Base-by-base conservation (phyloP, 2,888 invertebrate species). In the Aproaerema taeniolella region DNA sequence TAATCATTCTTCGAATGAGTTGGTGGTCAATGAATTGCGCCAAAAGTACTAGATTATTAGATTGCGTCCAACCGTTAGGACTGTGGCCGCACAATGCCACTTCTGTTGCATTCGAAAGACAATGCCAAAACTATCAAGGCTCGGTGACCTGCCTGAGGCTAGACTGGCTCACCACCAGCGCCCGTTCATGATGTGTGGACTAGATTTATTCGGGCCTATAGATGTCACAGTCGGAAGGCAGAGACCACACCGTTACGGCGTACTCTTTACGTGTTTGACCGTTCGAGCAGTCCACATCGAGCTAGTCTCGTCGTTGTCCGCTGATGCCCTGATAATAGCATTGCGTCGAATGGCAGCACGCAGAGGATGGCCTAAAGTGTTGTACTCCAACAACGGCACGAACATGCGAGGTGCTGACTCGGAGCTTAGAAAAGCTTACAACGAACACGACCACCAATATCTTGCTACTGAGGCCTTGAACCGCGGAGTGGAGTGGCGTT, bases 301-400 rank as follows among this genome's bases (percentile, higher is more conserved):
- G n/a, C 2, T 38, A 1, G 41, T 33, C 2, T 11, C 20, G 1
- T 30, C 33, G 2, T 29, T 41, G 2, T 13, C 41, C 7, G 10
- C 39, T 1, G 39, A 39, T 28, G 25, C 39, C 1, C 2, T 32
- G 9, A 40, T 47, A 7, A 49, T 39, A 20, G 38, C 47, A 15
- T n/a, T 38, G 2, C 28, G 51, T 7, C 36, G 54, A 9, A 45
- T 57, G 39, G 31, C 39, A 1, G 50, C 52, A 1, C 31, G 55
- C 0, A 15, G 53, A 5, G 52, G 53, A 2, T 41, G 38, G 3
- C 57, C 57, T 0, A 29, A 11, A 0, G 14, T 16, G 1, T 42
- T 58, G 0, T 50, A 33, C 14, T 49, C 45, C 0, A 55, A 55
- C 35, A 52, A 53, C 12, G 53, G 50, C 0, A 53, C 52, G 0